Evolutionary conservation across 2,888 invertebrate species (phyloP).

Genomic region (Oxytorus armatus): DNA sequence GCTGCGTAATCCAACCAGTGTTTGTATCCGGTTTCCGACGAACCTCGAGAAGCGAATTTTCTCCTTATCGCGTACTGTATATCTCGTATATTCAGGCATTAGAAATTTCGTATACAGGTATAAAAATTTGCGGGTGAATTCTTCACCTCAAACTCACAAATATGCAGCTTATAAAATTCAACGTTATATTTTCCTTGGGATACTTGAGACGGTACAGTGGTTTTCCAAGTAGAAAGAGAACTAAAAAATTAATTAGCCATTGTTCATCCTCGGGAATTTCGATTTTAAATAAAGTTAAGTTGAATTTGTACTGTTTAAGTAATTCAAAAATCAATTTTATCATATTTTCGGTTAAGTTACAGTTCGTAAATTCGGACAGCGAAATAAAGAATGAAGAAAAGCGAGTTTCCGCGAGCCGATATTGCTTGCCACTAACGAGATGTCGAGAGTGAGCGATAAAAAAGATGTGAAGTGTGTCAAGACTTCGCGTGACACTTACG

Average conservation of each 20-base stretch:
- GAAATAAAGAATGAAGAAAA: background rate
- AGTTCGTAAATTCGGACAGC: background rate
- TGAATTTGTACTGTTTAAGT: background rate
- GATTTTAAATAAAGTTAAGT: constrained; percentile 3
- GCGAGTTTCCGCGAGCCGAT: background rate
- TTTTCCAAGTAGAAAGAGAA: constrained; percentile 89
- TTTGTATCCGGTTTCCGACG: constrained; percentile 78
- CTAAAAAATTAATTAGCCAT: constrained; percentile 84
- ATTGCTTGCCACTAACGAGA: background rate
- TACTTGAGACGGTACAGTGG: constrained; percentile 89
- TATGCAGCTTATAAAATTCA: constrained; percentile 89
- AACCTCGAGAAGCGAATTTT: constrained; percentile 79
- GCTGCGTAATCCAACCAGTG: constrained; percentile 92
- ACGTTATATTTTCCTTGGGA: constrained; percentile 90
- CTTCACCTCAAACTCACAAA: constrained; percentile 86
- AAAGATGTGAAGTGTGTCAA: constrained; percentile 42
- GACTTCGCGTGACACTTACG: constrained; percentile 83
- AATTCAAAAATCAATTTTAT: constrained; percentile 2
- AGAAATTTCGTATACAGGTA: background rate
- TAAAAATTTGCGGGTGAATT: background rate
- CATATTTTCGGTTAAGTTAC: background rate
- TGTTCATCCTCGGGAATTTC: background rate
- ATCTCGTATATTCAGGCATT: background rate
- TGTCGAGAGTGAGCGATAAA: background rate
- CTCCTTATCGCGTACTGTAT: constrained; percentile 85